Base-by-base conservation (phyloP, 1,140 invertebrate genomes). In the Drosophila micromelanica region DNA sequence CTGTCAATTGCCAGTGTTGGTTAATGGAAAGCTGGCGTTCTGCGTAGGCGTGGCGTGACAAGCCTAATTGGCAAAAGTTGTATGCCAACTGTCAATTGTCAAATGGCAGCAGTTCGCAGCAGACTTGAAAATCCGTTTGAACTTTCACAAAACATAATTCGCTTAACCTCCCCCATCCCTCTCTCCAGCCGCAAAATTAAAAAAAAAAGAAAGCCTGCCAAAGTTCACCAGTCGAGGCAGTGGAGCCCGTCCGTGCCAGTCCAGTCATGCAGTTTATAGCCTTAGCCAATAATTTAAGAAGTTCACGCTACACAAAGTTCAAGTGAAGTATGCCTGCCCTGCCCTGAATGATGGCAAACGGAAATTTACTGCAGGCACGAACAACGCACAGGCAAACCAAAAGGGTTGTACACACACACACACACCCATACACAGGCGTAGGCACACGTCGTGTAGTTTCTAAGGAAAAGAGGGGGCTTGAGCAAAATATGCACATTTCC, bases 301-400 rank as follows among this genome's bases (percentile, higher is more conserved):
- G 73, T 90, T 84, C 84, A 87, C 76, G 85, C 84, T 77, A 87
- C 84, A 76, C 81, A 80, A 89, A 87, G 84, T 87, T 89, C 82
- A 89, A 79, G 72, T 79, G 68, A 82, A 89, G 65, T 78, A 82
- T 82, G 82, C 63, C 76, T 84, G 80, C 73, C 46, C 65, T 54
- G 79, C 61, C 65, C 82, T 82, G 64, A 89, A 73, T 76, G 80
- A 89, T 89, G 80, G 84, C 76, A 84, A 89, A 84, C 84, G 84
- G 84, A 89, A 89, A 89, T 89, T 89, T 90, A 89, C 85, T 90
- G 85, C 76, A 90, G 70, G 76, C 84, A 89, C 85, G 84, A 90
- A 89, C 73, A 60, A 60, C 20, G 20, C 20, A 51, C 27, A 15
- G 17, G 12, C 9, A 61, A 45, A 46, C 4, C n/a, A 30, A 60